Conservation (phyloP, 2,888 invertebrate genomes). For the Pherbina coryleti region DNA sequence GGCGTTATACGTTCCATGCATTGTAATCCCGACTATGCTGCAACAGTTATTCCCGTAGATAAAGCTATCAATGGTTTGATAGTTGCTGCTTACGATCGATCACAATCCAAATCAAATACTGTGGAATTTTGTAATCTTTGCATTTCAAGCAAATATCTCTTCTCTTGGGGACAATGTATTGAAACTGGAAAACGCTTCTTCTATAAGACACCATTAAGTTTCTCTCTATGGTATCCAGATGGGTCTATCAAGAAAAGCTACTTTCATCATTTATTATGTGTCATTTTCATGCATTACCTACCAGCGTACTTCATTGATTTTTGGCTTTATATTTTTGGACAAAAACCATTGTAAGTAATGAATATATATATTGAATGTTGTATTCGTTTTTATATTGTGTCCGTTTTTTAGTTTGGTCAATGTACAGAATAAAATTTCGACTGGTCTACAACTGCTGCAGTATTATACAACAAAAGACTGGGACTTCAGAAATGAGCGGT, state of each 20-base stretch:
- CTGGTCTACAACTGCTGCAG: slow-evolving; percentile 76
- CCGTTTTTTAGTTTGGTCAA: slow-evolving; percentile 71
- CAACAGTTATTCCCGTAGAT: slow-evolving; percentile 85
- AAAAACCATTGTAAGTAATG: slow-evolving; percentile 82
- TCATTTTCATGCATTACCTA: slow-evolving; percentile 80
- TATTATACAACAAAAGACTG: slow-evolving; percentile 86
- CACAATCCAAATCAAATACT: slow-evolving; percentile 58
- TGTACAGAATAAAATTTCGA: slow-evolving; percentile 73
- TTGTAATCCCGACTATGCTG: slow-evolving; percentile 73
- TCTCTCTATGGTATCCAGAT: slow-evolving; percentile 84
- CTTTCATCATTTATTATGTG: slow-evolving; percentile 75
- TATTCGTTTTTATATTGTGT: neutral
- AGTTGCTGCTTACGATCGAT: slow-evolving; percentile 78
- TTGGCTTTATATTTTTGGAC: slow-evolving; percentile 76
- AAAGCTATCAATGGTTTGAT: slow-evolving; percentile 83
- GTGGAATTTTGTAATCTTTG: slow-evolving; percentile 76
- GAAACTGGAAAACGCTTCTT: slow-evolving; percentile 74
- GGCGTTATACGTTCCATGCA: slow-evolving; percentile 89
- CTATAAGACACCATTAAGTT: slow-evolving; percentile 80
- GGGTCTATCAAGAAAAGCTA: slow-evolving; percentile 80
- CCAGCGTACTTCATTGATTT: slow-evolving; percentile 85
- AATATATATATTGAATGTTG: neutral
- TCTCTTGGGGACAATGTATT: slow-evolving; percentile 88
- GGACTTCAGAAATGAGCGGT: slow-evolving; percentile 79
- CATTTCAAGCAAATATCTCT: slow-evolving; percentile 80